Evolutionary conservation across 2,113 vertebrate species (phyloP).

Genomic region (Pyxicephalus adspersus): DNA sequence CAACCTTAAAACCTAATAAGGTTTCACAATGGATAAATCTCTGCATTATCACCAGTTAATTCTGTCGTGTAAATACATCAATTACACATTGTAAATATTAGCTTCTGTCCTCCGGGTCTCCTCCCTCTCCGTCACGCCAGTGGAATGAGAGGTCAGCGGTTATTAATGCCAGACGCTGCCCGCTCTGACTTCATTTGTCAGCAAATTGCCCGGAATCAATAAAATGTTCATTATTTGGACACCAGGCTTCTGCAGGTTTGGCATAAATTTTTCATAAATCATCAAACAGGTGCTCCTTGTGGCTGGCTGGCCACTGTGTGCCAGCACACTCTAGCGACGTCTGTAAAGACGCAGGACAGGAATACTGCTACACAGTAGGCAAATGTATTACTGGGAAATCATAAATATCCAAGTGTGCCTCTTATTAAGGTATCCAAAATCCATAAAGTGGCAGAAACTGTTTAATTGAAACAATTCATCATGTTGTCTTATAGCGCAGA

Average conservation of each 20-base stretch:
- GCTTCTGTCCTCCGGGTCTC: not conserved
- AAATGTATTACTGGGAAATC: too few relatives aligned
- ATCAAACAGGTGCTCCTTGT: not conserved
- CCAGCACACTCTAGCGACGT: slow-evolving; percentile 5
- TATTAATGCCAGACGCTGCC: slow-evolving; percentile 62
- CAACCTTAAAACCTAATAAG: not conserved
- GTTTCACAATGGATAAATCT: not conserved
- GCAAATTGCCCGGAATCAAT: slow-evolving; percentile 61
- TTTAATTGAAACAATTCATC: too few relatives aligned
- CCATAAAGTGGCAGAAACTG: too few relatives aligned
- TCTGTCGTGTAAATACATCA: slow-evolving; percentile 14
- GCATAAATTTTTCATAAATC: slow-evolving; percentile 42
- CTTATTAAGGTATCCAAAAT: too few relatives aligned
- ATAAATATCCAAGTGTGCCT: too few relatives aligned
- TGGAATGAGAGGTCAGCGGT: slow-evolving; percentile 49
- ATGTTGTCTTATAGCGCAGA: too few relatives aligned
- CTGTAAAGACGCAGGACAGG: too few relatives aligned
- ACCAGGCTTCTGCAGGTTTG: slow-evolving; percentile 58
- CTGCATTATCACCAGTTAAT: not conserved
- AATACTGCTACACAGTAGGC: too few relatives aligned
- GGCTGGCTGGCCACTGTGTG: not conserved
- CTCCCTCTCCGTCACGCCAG: not conserved
- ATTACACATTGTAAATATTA: slow-evolving; percentile 37
- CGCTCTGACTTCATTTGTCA: slow-evolving; percentile 56
- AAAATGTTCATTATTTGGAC: slow-evolving; percentile 66